Percentiles rank a stretch among this genome's conserved stretches.
These are phyloP conservation scores for Paramacrobiotus metropolitanus DNA, from an alignment of 1,140 invertebrate species.

Conservation along the genomic window DNA sequence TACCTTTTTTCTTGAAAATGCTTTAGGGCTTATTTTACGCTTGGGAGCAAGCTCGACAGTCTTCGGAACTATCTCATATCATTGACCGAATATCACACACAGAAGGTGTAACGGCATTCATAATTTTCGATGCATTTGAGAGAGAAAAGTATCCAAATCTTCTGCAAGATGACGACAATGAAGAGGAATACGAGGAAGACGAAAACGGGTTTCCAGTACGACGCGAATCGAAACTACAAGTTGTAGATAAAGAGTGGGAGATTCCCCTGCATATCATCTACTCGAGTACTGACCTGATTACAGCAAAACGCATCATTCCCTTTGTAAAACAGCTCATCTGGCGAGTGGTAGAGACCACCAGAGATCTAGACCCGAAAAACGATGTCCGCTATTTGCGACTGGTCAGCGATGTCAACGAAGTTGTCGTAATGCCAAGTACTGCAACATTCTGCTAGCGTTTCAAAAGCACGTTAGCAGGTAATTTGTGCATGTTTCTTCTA, in stretches of 20 bases:
- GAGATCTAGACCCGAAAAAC: not conserved
- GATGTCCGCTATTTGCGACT: not conserved
- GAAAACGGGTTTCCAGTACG: not conserved
- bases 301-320: not conserved
- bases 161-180: not conserved
- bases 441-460: not conserved
- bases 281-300: not conserved
- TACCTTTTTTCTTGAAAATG: not conserved
- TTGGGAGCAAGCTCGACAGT: not conserved
- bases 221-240: not conserved
- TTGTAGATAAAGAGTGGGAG: not conserved
- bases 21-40: not conserved
- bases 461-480: not conserved
- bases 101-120: not conserved
- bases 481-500: not conserved
- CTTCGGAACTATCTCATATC: not conserved
- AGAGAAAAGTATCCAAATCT: not conserved
- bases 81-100: not conserved
- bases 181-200: not conserved
- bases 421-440: slow-evolving; percentile 4
- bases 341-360: not conserved
- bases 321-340: not conserved
- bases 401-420: not conserved
- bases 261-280: not conserved
- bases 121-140: not conserved